Base-by-base conservation (phyloP, 2,888 invertebrate genomes). In the Tridacna gigas region DNA sequence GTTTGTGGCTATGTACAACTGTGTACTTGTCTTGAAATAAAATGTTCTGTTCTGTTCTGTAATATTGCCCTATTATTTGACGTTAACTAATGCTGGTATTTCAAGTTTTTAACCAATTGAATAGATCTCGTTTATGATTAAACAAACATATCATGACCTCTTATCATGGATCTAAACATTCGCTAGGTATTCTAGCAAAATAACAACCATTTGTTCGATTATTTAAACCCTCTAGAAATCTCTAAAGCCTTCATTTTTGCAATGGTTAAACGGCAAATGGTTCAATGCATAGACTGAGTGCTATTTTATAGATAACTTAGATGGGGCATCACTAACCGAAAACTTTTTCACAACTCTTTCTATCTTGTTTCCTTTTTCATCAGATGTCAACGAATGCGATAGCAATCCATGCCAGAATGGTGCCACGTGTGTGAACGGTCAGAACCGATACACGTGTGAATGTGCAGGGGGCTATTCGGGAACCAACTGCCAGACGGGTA, bases 371-470 rank as follows among this genome's bases (percentile, higher is more conserved):
- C 18, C n/a, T 56, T 4, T 56, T 56, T 20, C n/a, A 3, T 56
- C 3, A 65, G 65, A 28, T 11, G 26, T 65, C 7, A 65, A 65
- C 69, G 69, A 69, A 69, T 69, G 69, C n/a, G 37, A 37, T 13
- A 69, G 69, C n/a, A 69, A 45, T n/a, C 69, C 69, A 4, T 69
- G 69, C 22, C 69, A 69, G 22, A 69, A 69, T n/a, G 69, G 69
- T 5, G 69, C 28, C n/a, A 47, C 69, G 37, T 37, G 37, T 37
- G 37, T 37, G 37, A 37, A 37, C 37, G 37, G 37, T 37, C 37
- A 37, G 37, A 25, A 22, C 5, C 15, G 22, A 18, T 66, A 66
- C 66, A 25, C 66, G 2, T 66, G 66, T 25, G 2, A 20, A 13
- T 66, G 66, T 25, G 66, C 25, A 25, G n/a, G n/a, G 2, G 66